Base-by-base conservation (phyloP, 2,888 invertebrate genomes). In the Caenorhabditis auriculariae region DNA sequence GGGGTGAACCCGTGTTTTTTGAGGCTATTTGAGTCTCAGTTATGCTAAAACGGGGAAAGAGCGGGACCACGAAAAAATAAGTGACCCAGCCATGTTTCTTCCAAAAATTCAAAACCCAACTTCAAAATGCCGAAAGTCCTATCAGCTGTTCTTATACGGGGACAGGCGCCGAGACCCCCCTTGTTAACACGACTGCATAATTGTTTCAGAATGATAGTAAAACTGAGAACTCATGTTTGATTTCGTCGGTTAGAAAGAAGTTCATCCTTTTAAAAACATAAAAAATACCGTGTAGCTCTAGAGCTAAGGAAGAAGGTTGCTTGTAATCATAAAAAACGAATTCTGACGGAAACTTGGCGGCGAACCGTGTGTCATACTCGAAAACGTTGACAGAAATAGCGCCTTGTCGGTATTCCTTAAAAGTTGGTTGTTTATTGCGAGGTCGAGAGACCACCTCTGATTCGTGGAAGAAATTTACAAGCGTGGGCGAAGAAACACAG, bases 321-420 rank as follows among this genome's bases (percentile, higher is more conserved):
- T 68, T 70, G 82, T 93, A 94, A 83, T 96, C 93, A 80, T 93
- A 96, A 66, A 87, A 88, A 38, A 89, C 85, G 83, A 89, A 95
- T 81, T 92, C 88, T 1, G 87, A 84, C 2, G 89, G 89, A 82
- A 88, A 74, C 26, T 67, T 64, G 50, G 45, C 23, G 35, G 88
- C 85, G 84, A 95, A 94, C 57, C 94, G 86, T 75, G 86, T 84
- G 82, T 95, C 94, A 82, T 87, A 93, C 83, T 95, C 95, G 53
- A 92, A 88, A 12, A 84, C 61, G 26, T 32, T 49, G 38, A 68
- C 28, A 2, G 47, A n/a, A 7, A 68, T 37, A 17, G 38, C 29
- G 1, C 65, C 63, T 15, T 42, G 38, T 35, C 58, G 59, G 57
- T 60, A 64, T 27, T 56, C 64, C 65, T 69, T 37, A 17, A 61